These are phyloP conservation scores for Agrypnia vestita DNA, from an alignment of 1,140 invertebrate species.

Conservation along the genomic window DNA sequence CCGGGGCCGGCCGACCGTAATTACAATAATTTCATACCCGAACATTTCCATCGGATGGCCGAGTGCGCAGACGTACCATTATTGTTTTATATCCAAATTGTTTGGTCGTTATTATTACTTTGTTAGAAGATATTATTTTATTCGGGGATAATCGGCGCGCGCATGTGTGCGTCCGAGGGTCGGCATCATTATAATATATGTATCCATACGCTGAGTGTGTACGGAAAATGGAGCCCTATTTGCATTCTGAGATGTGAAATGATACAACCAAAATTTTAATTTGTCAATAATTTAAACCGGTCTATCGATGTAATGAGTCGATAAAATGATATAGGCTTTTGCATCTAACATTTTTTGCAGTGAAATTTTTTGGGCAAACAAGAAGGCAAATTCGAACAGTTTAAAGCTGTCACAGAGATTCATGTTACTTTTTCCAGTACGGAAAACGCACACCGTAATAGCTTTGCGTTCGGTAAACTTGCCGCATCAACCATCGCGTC, in stretches of 20 bases:
- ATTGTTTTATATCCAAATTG: conserved; percentile 60
- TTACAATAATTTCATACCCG: conserved; percentile 56
- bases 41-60: conserved; percentile 37
- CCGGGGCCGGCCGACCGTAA: conserved; percentile 24
- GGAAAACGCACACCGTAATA: no score
- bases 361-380: no score
- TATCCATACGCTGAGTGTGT: not conserved
- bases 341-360: no score
- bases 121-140: conserved; percentile 58
- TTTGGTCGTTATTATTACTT: conserved; percentile 53
- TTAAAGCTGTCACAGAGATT: no score
- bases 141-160: conserved; percentile 47
- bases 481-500: no score
- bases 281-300: no score
- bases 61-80: conserved; percentile 44
- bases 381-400: no score
- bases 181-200: conserved; percentile 3
- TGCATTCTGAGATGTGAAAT: conserved; percentile 11
- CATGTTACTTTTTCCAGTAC: no score
- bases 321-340: no score
- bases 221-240: not conserved
- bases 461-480: no score
- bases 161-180: conserved; percentile 17
- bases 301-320: no score
- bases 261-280: no score